Evolutionary conservation across 2,797 vertebrate species (phyloP).

Genomic region (Thalassophryne amazonica): DNA sequence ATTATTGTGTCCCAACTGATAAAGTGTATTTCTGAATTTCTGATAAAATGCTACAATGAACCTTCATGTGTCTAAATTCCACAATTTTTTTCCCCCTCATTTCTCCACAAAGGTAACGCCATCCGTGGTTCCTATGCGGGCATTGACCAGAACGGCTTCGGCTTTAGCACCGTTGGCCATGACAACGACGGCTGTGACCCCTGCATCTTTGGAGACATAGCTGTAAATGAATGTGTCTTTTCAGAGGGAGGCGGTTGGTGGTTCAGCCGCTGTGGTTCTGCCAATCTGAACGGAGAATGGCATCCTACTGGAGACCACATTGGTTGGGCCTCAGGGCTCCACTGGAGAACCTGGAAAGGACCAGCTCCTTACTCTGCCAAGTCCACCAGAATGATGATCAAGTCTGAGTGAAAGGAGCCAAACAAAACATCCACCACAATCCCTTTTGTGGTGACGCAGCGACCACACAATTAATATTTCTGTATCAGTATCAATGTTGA

Average conservation of each 20-base stretch:
- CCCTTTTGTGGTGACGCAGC: no score
- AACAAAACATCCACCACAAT: no score
- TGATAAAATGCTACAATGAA: no score
- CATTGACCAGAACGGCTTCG: slow-evolving; percentile 59
- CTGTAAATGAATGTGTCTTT: neutral
- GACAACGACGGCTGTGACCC: slow-evolving; percentile 63
- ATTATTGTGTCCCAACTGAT: no score
- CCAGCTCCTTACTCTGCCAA: slow-evolving; percentile 46
- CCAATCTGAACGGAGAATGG: slow-evolving; percentile 59
- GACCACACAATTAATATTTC: no score
- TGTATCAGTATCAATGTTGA: no score
- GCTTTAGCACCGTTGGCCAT: slow-evolving; percentile 65
- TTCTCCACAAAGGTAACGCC: slow-evolving; percentile 49
- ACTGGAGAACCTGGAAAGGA: slow-evolving; percentile 52
- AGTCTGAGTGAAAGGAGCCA: slow-evolving; percentile 15
- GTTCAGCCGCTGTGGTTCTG: slow-evolving; percentile 69
- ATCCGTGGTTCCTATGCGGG: slow-evolving; percentile 32
- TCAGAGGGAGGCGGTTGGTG: slow-evolving; percentile 53
- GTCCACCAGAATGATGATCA: slow-evolving; percentile 68
- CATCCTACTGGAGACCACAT: slow-evolving; percentile 23
- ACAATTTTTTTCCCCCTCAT: neutral
- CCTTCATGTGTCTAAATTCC: neutral
- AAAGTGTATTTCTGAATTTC: no score
- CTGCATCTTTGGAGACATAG: slow-evolving; percentile 54
- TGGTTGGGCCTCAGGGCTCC: slow-evolving; percentile 48